Base-by-base conservation (phyloP, 2,113 vertebrate genomes). In the Silurus asotus region DNA sequence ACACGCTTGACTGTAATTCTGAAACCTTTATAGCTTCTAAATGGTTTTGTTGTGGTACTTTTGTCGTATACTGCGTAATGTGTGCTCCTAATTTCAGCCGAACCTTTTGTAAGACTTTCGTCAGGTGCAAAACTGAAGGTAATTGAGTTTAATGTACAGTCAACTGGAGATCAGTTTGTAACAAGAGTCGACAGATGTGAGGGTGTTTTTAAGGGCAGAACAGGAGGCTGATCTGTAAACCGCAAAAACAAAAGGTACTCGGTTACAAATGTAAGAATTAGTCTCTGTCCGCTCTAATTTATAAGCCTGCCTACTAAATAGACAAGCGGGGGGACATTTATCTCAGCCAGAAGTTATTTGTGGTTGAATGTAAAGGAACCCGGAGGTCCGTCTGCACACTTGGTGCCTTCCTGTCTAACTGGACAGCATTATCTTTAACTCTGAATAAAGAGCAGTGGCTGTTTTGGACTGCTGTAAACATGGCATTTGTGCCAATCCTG, bases 391-490 rank as follows among this genome's bases (percentile, higher is more conserved):
- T 49, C 49, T 55, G 5, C 20, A 37, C 28, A 55, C n/a, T 51
- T 58, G 28, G 53, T 37, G 48, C 51, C 84, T 69, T 85, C 84
- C 76, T 59, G 64, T 80, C 64, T 72, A 59, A 37, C 53, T 77
- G 15, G 11, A 3, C 49, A 77, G n/a, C 70, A 61, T 69, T 28
- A 80, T 87, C 72, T 82, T 67, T 82, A 64, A 56, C 55, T 55
- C n/a, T 20, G 53, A 78, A 70, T 81, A 70, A 77, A 79, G 78
- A 28, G 11, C 67, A 37, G 17, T 75, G 58, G 70, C 51, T 37
- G 48, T 53, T 37, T 61, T 58, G 25, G 56, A 58, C 51, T 45
- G 65, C 48, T 72, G 78, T 87, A 11, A 67, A 58, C 69, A 49
- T 28, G n/a, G 25, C 28, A 28, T 69, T 79, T 79, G 75, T 56